phyloP scores from a whole-genome alignment of 2,797 vertebrate species.

The Avahi laniger region DNA sequence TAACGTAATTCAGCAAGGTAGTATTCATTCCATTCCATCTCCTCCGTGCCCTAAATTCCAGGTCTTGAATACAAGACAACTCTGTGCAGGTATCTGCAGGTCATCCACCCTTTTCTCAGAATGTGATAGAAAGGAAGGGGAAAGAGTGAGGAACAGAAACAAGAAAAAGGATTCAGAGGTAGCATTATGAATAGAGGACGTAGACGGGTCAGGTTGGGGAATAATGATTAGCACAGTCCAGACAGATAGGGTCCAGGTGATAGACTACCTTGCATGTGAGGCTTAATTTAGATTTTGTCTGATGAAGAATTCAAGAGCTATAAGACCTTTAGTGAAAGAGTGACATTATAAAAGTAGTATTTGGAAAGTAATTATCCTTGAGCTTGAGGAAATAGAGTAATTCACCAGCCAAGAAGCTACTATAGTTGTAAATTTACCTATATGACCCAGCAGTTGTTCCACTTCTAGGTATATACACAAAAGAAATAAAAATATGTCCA shows the following conservation, averaged over 20 bases:
- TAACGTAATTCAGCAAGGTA: neutral
- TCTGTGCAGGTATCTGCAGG: neutral
- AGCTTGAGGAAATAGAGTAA: neutral
- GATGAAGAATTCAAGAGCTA: neutral
- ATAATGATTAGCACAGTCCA: neutral
- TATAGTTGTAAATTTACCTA: neutral
- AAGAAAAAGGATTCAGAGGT: neutral
- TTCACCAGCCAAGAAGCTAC: neutral
- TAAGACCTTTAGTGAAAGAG: neutral
- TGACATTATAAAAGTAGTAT: neutral
- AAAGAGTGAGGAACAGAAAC: neutral
- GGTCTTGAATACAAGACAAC: neutral
- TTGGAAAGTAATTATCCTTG: neutral
- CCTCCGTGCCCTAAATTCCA: neutral
- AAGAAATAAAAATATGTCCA: neutral
- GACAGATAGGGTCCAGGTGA: neutral
- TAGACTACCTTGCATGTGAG: neutral
- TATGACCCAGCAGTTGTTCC: neutral
- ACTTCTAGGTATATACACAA: neutral
- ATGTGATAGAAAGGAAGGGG: neutral
- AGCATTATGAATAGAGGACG: neutral
- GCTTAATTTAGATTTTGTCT: neutral
- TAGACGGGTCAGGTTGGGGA: neutral
- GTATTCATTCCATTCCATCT: neutral
- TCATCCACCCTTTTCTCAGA: neutral